These are phyloP conservation scores for Dromas ardeola DNA, from an alignment of 2,113 vertebrate species.

Conservation along the genomic window DNA sequence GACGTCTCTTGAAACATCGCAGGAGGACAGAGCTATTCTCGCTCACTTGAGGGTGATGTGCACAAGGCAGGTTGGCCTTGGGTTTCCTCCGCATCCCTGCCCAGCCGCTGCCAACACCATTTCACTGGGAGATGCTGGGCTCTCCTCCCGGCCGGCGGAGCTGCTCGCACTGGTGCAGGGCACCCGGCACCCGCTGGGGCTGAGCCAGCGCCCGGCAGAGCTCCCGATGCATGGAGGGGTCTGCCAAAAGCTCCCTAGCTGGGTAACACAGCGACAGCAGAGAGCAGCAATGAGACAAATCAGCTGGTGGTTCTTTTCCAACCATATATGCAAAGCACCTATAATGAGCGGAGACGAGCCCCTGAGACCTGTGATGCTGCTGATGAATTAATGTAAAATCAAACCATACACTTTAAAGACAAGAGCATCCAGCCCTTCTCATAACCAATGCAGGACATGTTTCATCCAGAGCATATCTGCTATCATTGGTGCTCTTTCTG, in stretches of 20 bases:
- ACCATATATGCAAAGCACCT: background rate
- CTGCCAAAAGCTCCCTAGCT: background rate
- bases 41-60: background rate
- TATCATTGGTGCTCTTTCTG: constrained; percentile 5
- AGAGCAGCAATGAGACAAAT: background rate
- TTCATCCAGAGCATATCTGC: constrained; percentile 19
- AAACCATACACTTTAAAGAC: constrained; percentile 52
- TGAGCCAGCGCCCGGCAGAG: background rate
- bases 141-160: background rate
- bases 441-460: constrained; percentile 59
- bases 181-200: accelerated
- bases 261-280: background rate
- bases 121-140: background rate
- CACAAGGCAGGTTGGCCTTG: background rate
- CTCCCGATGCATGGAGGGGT: background rate
- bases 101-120: background rate
- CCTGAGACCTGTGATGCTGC: background rate
- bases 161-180: accelerated
- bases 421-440: constrained; percentile 39
- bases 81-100: background rate
- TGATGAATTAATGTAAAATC: constrained; percentile 64
- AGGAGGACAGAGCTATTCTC: background rate
- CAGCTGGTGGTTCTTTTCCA: background rate
- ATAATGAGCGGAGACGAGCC: constrained; percentile 17
- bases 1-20: background rate